phyloP scores from a whole-genome alignment of 2,888 invertebrate genomes.

The Eupithecia dodoneata region DNA sequence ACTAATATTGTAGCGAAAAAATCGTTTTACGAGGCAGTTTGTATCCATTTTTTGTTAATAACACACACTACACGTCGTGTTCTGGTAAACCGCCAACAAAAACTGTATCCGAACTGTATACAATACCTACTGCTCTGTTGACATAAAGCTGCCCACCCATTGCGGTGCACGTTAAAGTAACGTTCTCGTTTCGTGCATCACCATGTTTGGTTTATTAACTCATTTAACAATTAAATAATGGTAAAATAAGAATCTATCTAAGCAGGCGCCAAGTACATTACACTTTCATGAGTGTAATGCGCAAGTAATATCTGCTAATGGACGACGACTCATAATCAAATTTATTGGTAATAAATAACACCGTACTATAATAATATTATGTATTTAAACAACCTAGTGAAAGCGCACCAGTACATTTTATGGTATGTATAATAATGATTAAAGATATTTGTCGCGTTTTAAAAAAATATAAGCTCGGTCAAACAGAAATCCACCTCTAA shows the following conservation, averaged over 20 bases:
- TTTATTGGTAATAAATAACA: background rate
- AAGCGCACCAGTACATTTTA: too few species aligned
- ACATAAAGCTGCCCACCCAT: background rate
- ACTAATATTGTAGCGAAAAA: background rate
- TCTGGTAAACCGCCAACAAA: constrained; percentile 18
- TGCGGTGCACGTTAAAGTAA: background rate
- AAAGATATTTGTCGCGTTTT: too few species aligned
- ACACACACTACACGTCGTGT: background rate
- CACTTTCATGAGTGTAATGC: background rate
- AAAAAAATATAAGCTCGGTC: too few species aligned
- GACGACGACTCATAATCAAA: background rate
- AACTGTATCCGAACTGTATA: background rate
- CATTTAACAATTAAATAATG: background rate
- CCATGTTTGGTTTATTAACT: background rate
- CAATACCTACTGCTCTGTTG: constrained; percentile 3
- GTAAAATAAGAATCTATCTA: background rate
- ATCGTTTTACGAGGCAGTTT: background rate
- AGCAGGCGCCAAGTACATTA: background rate
- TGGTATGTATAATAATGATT: too few species aligned
- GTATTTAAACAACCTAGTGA: too few species aligned
- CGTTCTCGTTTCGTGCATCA: background rate
- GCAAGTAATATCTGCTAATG: background rate
- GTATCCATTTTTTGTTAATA: background rate
- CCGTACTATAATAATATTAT: too few species aligned
- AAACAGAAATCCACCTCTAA: too few species aligned